Evolutionary conservation across 1,140 invertebrate species (phyloP), one percentile per base, ranked within the genome.

Genomic region (Plectrocnemia conspersa): DNA sequence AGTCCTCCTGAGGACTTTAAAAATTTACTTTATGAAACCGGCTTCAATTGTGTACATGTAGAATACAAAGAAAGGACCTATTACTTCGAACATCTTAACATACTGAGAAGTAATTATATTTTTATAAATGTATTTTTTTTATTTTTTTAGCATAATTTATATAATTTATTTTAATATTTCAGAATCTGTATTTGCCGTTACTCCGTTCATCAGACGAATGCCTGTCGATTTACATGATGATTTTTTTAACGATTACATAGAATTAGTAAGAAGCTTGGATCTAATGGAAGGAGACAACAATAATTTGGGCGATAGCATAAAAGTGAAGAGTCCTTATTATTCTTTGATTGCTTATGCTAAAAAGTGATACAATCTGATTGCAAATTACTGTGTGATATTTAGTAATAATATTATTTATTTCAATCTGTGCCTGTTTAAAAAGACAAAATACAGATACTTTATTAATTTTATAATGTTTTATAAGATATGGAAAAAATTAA

Each of bases 101-200:
- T 68, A 36, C 59, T 79, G 5, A 77, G 78, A 78, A 78, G 83
- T 84, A 72, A 76, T 71, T 70, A 19, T 19, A 16, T n/a, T 19
- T 54, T 11, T 33, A 29, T 21, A 33, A 11, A 35, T 29, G n/a
- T n/a, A 13, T n/a, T n/a, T n/a, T n/a, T n/a, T n/a, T n/a, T n/a
- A n/a, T n/a, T n/a, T n/a, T n/a, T n/a, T n/a, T n/a, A n/a, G n/a
- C n/a, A n/a, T n/a, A n/a, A n/a, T n/a, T n/a, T n/a, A n/a, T n/a
- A n/a, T n/a, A n/a, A n/a, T n/a, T 45, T 1, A 25, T n/a, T 52
- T 52, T 50, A 54, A 52, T 52, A 47, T 75, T 70, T 36, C 64
- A 88, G 88, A 83, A 62, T 81, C 86, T 21, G 74, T 83, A 0
- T 73, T 73, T 52, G 85, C 88, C 0, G 81, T 91, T 3, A 89